Evolutionary conservation across 2,888 invertebrate species (phyloP).

Genomic region (Drosophila mayaguana): DNA sequence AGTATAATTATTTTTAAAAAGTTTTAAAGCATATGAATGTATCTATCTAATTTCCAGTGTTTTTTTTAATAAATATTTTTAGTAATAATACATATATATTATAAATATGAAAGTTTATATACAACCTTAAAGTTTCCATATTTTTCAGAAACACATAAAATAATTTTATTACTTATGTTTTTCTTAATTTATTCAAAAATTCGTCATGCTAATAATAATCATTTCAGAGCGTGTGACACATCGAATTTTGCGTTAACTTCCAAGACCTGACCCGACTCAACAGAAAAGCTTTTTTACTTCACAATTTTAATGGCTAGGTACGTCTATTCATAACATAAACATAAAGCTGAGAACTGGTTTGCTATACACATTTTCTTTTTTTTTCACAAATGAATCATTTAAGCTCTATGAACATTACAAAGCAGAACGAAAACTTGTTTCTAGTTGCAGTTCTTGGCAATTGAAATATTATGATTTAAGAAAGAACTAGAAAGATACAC

Average conservation of each 20-base stretch:
- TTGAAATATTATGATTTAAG: neutral
- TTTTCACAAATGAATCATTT: neutral
- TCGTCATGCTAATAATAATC: no score
- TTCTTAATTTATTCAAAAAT: no score
- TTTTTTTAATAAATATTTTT: no score
- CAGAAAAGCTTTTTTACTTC: neutral
- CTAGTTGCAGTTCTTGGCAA: neutral
- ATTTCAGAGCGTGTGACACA: neutral
- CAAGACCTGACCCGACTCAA: conserved; percentile 8
- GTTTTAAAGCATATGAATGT: no score
- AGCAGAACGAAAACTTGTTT: conserved; percentile 7
- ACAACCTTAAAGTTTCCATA: no score
- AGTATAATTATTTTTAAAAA: no score
- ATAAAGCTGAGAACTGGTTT: neutral
- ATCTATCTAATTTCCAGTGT: no score
- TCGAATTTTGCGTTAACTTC: neutral
- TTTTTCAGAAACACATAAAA: no score
- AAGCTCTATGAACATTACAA: neutral
- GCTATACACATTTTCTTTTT: neutral
- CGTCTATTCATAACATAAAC: neutral
- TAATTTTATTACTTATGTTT: no score
- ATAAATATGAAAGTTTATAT: no score
- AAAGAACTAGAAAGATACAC: neutral
- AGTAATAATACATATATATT: no score
- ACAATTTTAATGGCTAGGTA: neutral